Conservation (phyloP, 1,140 invertebrate species). For the Popillia japonica region DNA sequence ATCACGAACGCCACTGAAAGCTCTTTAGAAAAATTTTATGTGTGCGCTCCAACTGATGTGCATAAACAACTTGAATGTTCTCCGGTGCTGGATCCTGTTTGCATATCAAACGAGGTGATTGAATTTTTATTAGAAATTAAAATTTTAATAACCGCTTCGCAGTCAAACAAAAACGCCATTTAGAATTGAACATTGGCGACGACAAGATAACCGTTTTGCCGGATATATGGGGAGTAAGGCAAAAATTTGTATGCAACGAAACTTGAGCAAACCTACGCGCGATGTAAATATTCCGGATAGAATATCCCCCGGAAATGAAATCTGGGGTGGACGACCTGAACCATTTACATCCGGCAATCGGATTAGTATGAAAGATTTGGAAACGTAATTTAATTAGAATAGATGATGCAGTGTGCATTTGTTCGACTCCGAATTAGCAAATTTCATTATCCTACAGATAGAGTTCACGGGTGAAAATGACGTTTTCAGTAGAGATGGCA, state of each 20-base stretch:
- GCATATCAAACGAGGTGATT: neutral
- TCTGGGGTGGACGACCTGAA: neutral
- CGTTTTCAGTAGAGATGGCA: too few species aligned
- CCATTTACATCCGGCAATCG: neutral
- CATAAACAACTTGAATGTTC: neutral
- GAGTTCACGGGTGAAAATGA: neutral
- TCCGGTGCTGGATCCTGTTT: neutral
- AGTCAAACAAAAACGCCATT: slow-evolving; percentile 22
- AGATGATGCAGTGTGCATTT: neutral
- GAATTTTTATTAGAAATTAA: slow-evolving; percentile 29
- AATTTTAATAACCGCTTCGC: slow-evolving; percentile 1
- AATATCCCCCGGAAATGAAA: neutral
- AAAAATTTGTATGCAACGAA: neutral
- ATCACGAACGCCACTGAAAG: neutral
- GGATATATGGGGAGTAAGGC: neutral
- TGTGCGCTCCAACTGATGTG: neutral
- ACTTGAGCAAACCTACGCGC: neutral
- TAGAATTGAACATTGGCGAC: neutral
- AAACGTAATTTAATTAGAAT: neutral
- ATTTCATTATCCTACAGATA: neutral
- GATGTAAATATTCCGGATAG: neutral
- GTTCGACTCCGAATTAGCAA: neutral
- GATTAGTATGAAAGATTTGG: slow-evolving; percentile 3
- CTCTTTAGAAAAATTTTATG: neutral
- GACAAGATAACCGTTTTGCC: neutral